Conservation (phyloP, 1,140 invertebrate species). For the Drepana arcuata region DNA sequence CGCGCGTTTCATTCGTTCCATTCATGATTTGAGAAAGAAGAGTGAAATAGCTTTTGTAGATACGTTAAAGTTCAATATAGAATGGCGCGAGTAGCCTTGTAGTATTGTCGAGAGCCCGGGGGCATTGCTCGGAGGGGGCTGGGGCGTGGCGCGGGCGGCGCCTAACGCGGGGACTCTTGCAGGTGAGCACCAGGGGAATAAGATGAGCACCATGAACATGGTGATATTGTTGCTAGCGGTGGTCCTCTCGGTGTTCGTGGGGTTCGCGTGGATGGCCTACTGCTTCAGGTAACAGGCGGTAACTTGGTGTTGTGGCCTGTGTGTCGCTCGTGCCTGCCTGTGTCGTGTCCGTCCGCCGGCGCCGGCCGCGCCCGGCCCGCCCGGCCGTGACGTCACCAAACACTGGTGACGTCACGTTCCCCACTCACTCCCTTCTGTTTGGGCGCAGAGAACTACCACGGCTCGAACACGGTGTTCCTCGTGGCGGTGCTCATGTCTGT, state of each 20-base stretch:
- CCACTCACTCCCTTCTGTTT: constrained; percentile 57
- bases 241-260: constrained; percentile 93
- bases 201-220: constrained; percentile 90
- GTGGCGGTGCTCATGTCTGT: constrained; percentile 98
- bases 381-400: constrained; percentile 18
- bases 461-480: constrained; percentile 95
- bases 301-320: constrained; percentile 60
- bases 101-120: constrained; percentile 2
- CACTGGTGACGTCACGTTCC: constrained; percentile 24
- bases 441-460: constrained; percentile 90
- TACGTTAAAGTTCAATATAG: too few species aligned
- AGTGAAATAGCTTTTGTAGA: too few species aligned
- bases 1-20: too few species aligned
- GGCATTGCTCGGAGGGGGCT: constrained; percentile 49
- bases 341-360: constrained; percentile 27
- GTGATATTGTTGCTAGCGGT: constrained; percentile 93
- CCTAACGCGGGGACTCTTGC: constrained; percentile 74
- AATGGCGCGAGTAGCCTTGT: too few species aligned
- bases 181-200: constrained; percentile 80
- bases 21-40: too few species aligned
- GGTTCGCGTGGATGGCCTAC: constrained; percentile 93
- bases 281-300: constrained; percentile 90
- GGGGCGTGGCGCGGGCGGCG: constrained; percentile 50
- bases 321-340: constrained; percentile 47
- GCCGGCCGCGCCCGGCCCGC: constrained; percentile 22